These are phyloP conservation scores for Drosophila mettleri DNA, from an alignment of 2,888 invertebrate species.

Conservation along the genomic window DNA sequence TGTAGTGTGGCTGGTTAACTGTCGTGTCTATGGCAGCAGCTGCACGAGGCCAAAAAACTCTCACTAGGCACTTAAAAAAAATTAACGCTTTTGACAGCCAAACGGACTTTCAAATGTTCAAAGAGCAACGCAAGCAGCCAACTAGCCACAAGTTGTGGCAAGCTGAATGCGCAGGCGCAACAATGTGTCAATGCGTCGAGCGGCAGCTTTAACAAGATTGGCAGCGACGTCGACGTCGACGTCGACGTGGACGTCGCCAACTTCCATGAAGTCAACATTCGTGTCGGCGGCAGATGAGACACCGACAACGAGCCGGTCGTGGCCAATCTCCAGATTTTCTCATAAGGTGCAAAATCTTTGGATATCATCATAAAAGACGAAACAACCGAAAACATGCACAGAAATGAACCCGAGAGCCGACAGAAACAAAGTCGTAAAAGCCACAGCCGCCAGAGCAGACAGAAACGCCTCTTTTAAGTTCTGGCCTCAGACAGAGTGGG, in stretches of 20 bases:
- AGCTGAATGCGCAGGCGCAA: conserved; percentile 61
- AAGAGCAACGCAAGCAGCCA: conserved; percentile 44
- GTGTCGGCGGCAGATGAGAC: conserved; percentile 41
- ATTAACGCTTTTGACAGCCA: conserved; percentile 81
- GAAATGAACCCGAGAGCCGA: conserved; percentile 60
- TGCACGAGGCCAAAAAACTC: conserved; percentile 68
- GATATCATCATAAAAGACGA: conserved; percentile 71
- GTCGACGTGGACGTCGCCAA: conserved; percentile 8
- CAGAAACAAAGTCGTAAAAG: conserved; percentile 56
- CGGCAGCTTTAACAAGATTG: conserved; percentile 75
- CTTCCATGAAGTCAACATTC: conserved; percentile 24
- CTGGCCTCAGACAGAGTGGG: background rate
- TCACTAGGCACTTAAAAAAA: conserved; percentile 81
- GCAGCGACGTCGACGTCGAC: conserved; percentile 53
- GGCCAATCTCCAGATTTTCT: conserved; percentile 67
- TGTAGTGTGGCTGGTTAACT: conserved; percentile 41
- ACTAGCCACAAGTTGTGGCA: conserved; percentile 53
- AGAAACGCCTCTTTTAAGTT: conserved; percentile 61
- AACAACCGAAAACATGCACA: conserved; percentile 66
- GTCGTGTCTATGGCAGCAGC: conserved; percentile 47
- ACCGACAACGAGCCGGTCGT: conserved; percentile 23
- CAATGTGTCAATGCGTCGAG: conserved; percentile 76
- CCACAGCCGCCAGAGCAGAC: conserved; percentile 36
- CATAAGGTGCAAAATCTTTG: conserved; percentile 80
- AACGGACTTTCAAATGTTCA: conserved; percentile 79